phyloP scores from a whole-genome alignment of 2,113 vertebrate species.

The Athene cunicularia region DNA sequence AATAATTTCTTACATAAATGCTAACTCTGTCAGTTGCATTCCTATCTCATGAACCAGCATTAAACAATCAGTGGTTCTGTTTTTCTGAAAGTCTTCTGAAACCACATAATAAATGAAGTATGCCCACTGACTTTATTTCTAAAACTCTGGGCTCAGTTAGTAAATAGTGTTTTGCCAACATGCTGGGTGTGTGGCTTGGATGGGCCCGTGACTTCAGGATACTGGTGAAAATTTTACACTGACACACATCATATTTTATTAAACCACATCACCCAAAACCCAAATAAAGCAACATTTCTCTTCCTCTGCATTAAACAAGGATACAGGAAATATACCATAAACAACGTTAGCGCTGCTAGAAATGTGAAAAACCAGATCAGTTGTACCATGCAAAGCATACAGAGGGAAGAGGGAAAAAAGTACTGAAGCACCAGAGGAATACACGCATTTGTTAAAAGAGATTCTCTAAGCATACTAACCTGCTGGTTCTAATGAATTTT shows the following conservation, averaged over 20 bases:
- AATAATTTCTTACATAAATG: background rate
- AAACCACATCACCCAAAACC: background rate
- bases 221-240: slow-evolving; percentile 1
- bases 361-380: slow-evolving; percentile 65
- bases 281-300: slow-evolving; percentile 4
- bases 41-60: background rate
- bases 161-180: background rate
- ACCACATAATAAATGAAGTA: background rate
- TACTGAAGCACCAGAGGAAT: slow-evolving; percentile 74
- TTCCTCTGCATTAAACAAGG: slow-evolving; percentile 57
- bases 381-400: slow-evolving; percentile 77
- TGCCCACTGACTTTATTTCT: background rate
- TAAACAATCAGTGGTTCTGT: background rate
- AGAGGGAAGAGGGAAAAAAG: slow-evolving; percentile 67
- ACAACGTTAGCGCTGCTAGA: slow-evolving; percentile 58
- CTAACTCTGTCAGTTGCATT: background rate
- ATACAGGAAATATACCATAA: slow-evolving; percentile 56
- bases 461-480: slow-evolving; percentile 98
- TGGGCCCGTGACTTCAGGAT: slow-evolving; percentile 13
- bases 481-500: slow-evolving; percentile 99
- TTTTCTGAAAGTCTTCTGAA: background rate
- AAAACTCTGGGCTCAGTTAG: background rate
- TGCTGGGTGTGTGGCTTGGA: background rate
- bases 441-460: slow-evolving; percentile 84
- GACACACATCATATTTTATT: background rate